These are phyloP conservation scores for Atlantisia rogersi DNA, from an alignment of 2,113 vertebrate genomes.

Conservation along the genomic window DNA sequence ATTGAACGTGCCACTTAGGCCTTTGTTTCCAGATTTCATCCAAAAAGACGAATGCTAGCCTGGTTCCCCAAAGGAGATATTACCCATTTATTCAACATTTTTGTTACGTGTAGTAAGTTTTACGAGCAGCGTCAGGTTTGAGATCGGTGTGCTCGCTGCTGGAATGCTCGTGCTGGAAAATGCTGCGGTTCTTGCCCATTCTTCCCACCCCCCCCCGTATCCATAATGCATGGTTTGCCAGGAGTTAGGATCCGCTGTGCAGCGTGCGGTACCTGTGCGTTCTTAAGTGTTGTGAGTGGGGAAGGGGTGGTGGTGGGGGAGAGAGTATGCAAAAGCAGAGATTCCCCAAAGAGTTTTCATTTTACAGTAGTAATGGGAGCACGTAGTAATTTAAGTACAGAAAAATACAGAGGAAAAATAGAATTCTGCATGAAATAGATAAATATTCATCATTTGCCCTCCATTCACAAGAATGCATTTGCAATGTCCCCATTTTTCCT, in stretches of 20 bases:
- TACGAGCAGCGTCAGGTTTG: background rate
- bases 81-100: background rate
- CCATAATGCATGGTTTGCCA: slow-evolving; percentile 47
- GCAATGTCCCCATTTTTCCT: background rate
- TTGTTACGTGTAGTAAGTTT: slow-evolving; percentile 3
- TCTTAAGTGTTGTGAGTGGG: background rate
- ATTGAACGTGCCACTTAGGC: background rate
- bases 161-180: slow-evolving; percentile 41
- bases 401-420: slow-evolving; percentile 43
- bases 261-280: background rate
- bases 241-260: slow-evolving; percentile 22
- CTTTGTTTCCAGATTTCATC: background rate
- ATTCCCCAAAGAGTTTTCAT: slow-evolving; percentile 4
- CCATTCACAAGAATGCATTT: slow-evolving; percentile 60
- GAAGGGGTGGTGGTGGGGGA: background rate
- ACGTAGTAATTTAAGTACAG: slow-evolving; percentile 11
- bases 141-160: slow-evolving; percentile 20
- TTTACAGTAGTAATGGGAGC: slow-evolving; percentile 19
- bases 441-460: slow-evolving; percentile 51
- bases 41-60: background rate
- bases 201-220: background rate
- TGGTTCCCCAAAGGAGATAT: background rate
- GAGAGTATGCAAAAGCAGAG: background rate
- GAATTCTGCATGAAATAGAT: slow-evolving; percentile 54
- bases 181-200: slow-evolving; percentile 25